These are phyloP conservation scores for Arvicola amphibius DNA, from an alignment of 2,797 vertebrate species.

Conservation along the genomic window DNA sequence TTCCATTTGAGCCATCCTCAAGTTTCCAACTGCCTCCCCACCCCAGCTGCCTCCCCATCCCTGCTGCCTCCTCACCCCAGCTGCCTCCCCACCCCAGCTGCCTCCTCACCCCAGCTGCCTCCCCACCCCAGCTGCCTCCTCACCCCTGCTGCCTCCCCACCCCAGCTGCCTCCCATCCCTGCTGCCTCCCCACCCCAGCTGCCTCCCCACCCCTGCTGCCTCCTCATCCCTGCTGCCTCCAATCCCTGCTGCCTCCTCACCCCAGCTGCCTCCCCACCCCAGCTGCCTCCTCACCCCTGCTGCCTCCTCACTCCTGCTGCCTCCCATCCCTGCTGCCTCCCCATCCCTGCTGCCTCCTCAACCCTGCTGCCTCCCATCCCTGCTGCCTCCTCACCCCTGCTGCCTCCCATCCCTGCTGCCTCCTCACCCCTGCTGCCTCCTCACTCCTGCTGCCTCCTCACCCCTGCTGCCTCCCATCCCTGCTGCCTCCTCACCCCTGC, in stretches of 20 bases:
- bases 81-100: not conserved
- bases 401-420: not conserved
- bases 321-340: not conserved
- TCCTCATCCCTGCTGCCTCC: no score
- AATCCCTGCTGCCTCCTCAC: rapidly evolving
- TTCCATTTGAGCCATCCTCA: not conserved
- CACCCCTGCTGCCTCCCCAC: no score
- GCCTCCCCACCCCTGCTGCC: not conserved
- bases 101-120: no score
- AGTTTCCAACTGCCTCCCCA: not conserved
- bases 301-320: no score
- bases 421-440: not conserved
- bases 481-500: no score
- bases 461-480: not conserved
- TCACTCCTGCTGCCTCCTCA: no score
- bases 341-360: no score
- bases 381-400: no score
- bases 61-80: not conserved
- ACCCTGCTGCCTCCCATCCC: not conserved
- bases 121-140: not conserved
- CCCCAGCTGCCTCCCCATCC: not conserved
- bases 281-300: rapidly evolving
- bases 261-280: not conserved
- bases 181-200: rapidly evolving
- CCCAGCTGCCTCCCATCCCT: not conserved